Evolutionary conservation across 1,140 invertebrate genomes (phyloP).

Genomic region (Pygmarrhopalites habei): DNA sequence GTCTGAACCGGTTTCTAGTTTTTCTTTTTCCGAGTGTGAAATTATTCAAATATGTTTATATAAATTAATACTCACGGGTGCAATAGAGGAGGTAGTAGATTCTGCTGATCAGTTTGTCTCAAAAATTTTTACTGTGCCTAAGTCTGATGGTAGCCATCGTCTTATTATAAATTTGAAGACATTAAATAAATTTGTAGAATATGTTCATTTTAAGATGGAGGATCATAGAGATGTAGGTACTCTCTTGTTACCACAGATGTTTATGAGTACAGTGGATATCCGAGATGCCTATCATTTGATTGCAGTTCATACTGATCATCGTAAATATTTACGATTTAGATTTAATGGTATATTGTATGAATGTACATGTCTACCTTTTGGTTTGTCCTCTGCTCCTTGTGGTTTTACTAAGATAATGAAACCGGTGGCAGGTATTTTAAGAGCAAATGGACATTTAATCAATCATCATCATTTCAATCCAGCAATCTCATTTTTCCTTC

Average conservation of each 20-base stretch:
- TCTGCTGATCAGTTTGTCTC: background rate
- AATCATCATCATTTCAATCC: no score
- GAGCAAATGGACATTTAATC: conserved; percentile 9
- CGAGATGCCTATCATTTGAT: conserved; percentile 22
- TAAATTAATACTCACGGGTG: background rate
- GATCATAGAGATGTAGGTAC: background rate
- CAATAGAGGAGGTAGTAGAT: background rate
- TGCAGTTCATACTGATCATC: background rate
- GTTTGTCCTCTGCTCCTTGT: conserved; percentile 11
- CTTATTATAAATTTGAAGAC: conserved; percentile 19
- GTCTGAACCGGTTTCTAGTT: background rate
- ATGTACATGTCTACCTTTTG: conserved; percentile 21
- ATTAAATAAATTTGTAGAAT: conserved; percentile 13
- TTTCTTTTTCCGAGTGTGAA: background rate
- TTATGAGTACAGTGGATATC: conserved; percentile 18
- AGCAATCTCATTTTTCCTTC: no score
- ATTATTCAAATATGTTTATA: background rate
- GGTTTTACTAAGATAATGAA: conserved; percentile 23
- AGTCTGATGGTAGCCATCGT: conserved; percentile 7
- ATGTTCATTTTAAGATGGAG: conserved; percentile 30
- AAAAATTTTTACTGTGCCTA: conserved; percentile 4
- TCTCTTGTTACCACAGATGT: conserved; percentile 3
- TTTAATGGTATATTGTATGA: conserved; percentile 14
- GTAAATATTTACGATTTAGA: conserved; percentile 25
- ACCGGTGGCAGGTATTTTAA: background rate